Percentiles rank a stretch among this genome's conserved stretches.
phyloP scores from a whole-genome alignment of 2,888 invertebrate species.

The Sinodicranocentrus sp. region DNA sequence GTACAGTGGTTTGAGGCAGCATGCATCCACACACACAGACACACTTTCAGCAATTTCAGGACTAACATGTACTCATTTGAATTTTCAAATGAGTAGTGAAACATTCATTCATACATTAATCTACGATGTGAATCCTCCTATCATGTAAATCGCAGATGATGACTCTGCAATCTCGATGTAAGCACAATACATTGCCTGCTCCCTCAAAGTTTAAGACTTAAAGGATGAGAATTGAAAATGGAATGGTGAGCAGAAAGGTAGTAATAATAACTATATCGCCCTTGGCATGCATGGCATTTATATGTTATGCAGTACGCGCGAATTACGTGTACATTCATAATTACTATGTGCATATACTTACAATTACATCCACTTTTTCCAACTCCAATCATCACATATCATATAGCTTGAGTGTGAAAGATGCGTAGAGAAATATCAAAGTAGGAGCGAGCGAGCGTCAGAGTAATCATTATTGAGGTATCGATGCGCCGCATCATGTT shows the following conservation, averaged over 20 bases:
- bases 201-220: background rate
- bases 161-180: background rate
- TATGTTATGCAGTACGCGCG: conserved; percentile 1
- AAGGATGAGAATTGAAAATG: background rate
- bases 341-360: conserved; percentile 1
- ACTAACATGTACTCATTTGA: background rate
- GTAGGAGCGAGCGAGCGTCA: too few relatives aligned
- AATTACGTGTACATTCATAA: background rate
- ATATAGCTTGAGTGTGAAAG: background rate
- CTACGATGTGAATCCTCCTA: background rate
- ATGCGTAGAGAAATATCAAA: background rate
- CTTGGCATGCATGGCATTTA: conserved; percentile 13
- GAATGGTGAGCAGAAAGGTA: background rate
- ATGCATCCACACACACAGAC: too few relatives aligned
- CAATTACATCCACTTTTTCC: background rate
- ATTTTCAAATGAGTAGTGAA: too few relatives aligned
- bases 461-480: too few relatives aligned
- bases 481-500: too few relatives aligned
- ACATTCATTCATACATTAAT: too few relatives aligned
- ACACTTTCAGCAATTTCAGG: too few relatives aligned
- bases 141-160: background rate
- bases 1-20: background rate
- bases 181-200: background rate
- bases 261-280: background rate
- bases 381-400: background rate